These are phyloP conservation scores for Imbricaverruca yamaguchii DNA, from an alignment of 2,888 invertebrate genomes.

Conservation along the genomic window DNA sequence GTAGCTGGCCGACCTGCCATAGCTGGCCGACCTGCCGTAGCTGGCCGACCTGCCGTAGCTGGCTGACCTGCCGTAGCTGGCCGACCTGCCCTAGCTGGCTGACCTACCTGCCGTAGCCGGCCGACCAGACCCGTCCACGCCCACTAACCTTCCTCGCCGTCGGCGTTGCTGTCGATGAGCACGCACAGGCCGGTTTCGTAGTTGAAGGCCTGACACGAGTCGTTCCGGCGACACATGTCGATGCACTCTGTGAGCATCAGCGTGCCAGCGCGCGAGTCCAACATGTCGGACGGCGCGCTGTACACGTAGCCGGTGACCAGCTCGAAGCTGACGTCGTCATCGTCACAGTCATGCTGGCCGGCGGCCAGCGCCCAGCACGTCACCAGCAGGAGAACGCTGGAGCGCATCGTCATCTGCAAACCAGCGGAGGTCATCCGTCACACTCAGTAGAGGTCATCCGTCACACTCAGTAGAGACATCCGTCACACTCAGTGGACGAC, in stretches of 20 bases:
- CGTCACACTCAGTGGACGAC: no score
- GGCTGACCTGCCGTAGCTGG: no score
- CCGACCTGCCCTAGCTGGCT: no score
- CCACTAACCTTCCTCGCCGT: slow-evolving; percentile 39
- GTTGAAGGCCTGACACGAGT: slow-evolving; percentile 84
- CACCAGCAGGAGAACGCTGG: neutral
- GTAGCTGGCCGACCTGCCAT: no score
- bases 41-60: no score
- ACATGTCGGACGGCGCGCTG: slow-evolving; percentile 78
- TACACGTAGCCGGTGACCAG: slow-evolving; percentile 88
- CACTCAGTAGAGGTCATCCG: no score
- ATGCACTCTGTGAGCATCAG: slow-evolving; percentile 89
- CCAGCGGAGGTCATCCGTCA: no score
- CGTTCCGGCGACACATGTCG: slow-evolving; percentile 82
- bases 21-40: no score
- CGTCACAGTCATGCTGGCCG: slow-evolving; percentile 60
- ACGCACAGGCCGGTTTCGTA: slow-evolving; percentile 93
- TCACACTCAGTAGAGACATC: no score
- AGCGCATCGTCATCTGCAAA: neutral
- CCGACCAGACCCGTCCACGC: no score
- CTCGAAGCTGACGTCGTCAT: slow-evolving; percentile 65
- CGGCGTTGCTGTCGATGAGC: slow-evolving; percentile 79
- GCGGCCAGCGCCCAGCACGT: neutral
- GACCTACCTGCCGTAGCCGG: no score
- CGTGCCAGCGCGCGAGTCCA: slow-evolving; percentile 83